These are phyloP conservation scores for Cistogaster globosa DNA, from an alignment of 2,888 invertebrate species.

Conservation along the genomic window DNA sequence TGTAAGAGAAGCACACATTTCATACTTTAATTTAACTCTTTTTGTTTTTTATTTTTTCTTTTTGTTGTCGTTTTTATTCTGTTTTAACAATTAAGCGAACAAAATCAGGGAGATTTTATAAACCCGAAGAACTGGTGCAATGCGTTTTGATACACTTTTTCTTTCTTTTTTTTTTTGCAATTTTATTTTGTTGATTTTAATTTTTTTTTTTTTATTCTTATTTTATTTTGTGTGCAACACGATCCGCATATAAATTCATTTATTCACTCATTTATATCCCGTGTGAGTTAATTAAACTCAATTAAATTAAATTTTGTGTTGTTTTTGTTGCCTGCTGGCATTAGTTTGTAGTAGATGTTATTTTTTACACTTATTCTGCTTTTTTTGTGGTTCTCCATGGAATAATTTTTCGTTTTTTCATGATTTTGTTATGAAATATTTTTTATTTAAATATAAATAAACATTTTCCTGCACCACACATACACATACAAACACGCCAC, in stretches of 20 bases:
- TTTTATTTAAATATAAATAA: conserved; percentile 58
- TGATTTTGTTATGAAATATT: conserved; percentile 53
- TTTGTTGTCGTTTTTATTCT: not conserved
- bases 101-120: not conserved
- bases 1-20: conserved; percentile 15
- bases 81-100: conserved; percentile 28
- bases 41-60: conserved; percentile 18
- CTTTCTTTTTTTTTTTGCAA: conserved; percentile 6
- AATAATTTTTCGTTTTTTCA: conserved; percentile 45
- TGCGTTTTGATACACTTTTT: conserved; percentile 59
- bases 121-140: conserved; percentile 60
- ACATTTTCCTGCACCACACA: conserved; percentile 27
- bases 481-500: not conserved
- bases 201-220: conserved; percentile 13
- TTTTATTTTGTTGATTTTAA: conserved; percentile 29
- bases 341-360: conserved; percentile 50
- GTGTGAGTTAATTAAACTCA: conserved; percentile 82
- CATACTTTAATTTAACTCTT: not conserved
- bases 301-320: conserved; percentile 79
- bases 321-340: conserved; percentile 36
- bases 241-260: conserved; percentile 55
- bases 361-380: conserved; percentile 61
- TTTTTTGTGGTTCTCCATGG: conserved; percentile 23
- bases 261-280: conserved; percentile 74
- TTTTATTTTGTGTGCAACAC: conserved; percentile 16